Conservation (phyloP, 2,113 vertebrate species). For the Gallinago undulata region DNA sequence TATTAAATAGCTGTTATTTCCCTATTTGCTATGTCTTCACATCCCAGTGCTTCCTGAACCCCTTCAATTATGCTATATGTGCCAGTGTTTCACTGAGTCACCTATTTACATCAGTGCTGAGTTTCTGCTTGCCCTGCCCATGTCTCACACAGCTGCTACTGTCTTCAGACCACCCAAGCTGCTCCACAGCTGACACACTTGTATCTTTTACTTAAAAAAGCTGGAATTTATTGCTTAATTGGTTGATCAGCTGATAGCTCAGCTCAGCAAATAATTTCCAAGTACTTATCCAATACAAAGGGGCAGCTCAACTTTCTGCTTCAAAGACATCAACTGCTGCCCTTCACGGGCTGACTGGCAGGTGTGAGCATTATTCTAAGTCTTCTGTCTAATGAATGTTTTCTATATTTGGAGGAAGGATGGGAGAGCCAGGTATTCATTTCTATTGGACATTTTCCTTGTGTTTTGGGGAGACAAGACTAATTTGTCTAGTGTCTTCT, state of each 20-base stretch:
- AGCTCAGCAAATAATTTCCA: conserved; percentile 55
- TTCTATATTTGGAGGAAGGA: background rate
- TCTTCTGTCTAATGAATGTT: background rate
- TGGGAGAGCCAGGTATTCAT: background rate
- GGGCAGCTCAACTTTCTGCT: background rate
- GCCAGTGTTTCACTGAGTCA: background rate
- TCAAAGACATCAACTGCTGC: background rate
- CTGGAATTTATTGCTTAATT: conserved; percentile 9
- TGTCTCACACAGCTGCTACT: background rate
- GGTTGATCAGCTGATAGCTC: background rate
- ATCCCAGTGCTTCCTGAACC: background rate
- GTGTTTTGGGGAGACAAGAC: background rate
- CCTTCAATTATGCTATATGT: background rate
- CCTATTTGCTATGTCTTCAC: conserved; percentile 28
- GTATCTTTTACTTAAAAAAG: background rate
- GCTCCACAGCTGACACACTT: background rate
- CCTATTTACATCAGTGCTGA: conserved; percentile 6
- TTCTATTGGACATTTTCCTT: background rate
- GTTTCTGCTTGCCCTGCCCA: background rate
- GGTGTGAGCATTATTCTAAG: background rate
- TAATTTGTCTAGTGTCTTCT: background rate
- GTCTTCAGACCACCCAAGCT: conserved; percentile 68
- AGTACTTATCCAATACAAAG: conserved; percentile 30
- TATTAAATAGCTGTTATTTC: conserved; percentile 26
- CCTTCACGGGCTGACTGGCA: background rate